phyloP scores from a whole-genome alignment of 2,888 invertebrate species.

The Teinopalpus imperialis region DNA sequence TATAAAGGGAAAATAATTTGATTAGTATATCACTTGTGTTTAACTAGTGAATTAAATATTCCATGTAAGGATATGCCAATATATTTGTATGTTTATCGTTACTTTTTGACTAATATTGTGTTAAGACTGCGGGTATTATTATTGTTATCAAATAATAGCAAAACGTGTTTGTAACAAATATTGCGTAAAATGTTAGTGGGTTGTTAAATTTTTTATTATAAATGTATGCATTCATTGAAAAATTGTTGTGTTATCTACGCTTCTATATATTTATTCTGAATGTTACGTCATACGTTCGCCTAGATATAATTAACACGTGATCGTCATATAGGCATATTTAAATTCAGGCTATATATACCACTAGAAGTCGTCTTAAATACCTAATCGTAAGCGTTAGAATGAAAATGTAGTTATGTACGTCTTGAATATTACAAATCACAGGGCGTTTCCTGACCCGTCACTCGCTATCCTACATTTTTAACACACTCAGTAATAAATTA shows the following conservation, averaged over 20 bases:
- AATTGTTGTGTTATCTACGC: slow-evolving; percentile 9
- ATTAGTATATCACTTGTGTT: too few relatives aligned
- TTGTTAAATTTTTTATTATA: slow-evolving; percentile 10
- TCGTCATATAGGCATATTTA: neutral
- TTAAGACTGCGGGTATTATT: slow-evolving; percentile 13
- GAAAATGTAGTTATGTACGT: too few relatives aligned
- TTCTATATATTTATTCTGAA: slow-evolving; percentile 14
- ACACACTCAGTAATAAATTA: slow-evolving; percentile 5
- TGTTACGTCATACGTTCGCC: slow-evolving; percentile 3
- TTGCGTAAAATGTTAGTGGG: slow-evolving; percentile 4
- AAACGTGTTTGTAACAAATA: slow-evolving; percentile 5
- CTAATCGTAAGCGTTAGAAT: too few relatives aligned
- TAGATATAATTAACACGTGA: slow-evolving; percentile 2
- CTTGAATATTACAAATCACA: too few relatives aligned
- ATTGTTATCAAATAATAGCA: neutral
- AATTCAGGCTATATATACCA: neutral
- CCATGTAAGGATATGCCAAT: too few relatives aligned
- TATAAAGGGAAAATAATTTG: too few relatives aligned
- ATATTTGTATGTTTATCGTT: neutral
- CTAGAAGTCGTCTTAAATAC: too few relatives aligned
- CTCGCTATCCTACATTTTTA: slow-evolving; percentile 4
- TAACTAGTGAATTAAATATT: neutral
- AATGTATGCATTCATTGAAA: slow-evolving; percentile 10
- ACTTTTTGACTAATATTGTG: neutral
- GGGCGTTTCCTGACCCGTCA: too few relatives aligned